Evolutionary conservation across 2,797 vertebrate species (phyloP), one percentile per base, ranked within the genome.

Genomic region (Hoplostethus atlanticus): DNA sequence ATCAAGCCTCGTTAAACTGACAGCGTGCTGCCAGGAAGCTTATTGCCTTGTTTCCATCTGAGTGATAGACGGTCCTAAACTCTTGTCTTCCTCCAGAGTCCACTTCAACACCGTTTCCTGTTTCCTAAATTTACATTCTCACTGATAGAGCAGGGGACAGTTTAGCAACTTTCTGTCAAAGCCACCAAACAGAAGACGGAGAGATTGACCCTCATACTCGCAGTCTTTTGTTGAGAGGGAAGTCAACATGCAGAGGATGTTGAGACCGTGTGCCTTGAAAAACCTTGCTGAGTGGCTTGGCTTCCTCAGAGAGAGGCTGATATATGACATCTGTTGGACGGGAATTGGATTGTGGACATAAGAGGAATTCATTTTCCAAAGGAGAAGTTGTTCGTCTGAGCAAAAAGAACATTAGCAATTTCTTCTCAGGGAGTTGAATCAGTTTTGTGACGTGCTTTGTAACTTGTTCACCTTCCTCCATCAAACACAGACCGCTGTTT

Each of bases 291-390:
- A 21, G 21, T 21, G 21, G 21, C 34, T 76, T 84, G 69, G 80
- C 84, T 85, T 87, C 73, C 77, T 76, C 84, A 68, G 75, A 68
- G 78, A 77, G 70, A 69, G 55, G 76, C 83, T 90, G 77, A 91
- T 87, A 78, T 79, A 82, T 67, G 81, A 91, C 90, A 93, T 91
- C 88, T 93, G 92, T 71, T 81, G 79, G 73, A 87, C 86, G 88
- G 84, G 86, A 92, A 89, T 83, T 85, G 84, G 75, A 88, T 90
- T 80, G 47, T 65, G 38, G 57, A 53, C 68, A 67, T 38, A 21
- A 21, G 64, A 36, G 38, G 71, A 78, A 77, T 76, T 73, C 38
- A 60, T 2, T 9, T 10, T 52, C 9, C 17, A 11, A 21, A 21
- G 21, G 21, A 17, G 21, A 52, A 52, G n/a, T 52, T 15, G n/a